phyloP scores from a whole-genome alignment of 2,113 vertebrate species.

The Prionailurus bengalensis region DNA sequence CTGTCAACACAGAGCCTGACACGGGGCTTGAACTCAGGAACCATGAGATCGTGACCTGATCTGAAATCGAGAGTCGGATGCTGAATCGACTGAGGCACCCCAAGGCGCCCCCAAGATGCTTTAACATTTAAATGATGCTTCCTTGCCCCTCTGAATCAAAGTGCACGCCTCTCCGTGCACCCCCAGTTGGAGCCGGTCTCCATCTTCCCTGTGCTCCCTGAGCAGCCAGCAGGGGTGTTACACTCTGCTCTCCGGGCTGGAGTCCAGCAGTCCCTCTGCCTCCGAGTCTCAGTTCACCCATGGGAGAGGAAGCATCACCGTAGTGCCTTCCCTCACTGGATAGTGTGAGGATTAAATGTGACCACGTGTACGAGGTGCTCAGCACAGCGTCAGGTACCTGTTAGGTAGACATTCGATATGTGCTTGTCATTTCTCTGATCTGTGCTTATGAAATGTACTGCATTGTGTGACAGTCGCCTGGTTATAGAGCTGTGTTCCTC shows the following conservation, averaged over 20 bases:
- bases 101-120: background rate
- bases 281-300: background rate
- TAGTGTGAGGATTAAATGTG: background rate
- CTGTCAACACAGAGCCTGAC: no score
- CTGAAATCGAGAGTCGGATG: no score
- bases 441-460: accelerated
- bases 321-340: accelerated
- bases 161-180: accelerated
- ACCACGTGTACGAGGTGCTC: accelerated
- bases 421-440: accelerated
- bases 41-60: no score
- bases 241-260: accelerated
- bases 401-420: no score
- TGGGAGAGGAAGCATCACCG: accelerated
- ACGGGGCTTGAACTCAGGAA: no score
- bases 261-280: background rate
- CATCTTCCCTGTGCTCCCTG: accelerated
- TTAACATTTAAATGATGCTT: background rate
- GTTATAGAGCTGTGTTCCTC: background rate
- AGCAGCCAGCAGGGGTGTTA: accelerated
- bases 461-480: accelerated
- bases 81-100: no score
- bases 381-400: background rate
- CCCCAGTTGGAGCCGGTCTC: accelerated
- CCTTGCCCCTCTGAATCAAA: background rate